These are phyloP conservation scores for Epirrhoe alternata DNA, from an alignment of 2,888 invertebrate genomes.

Conservation along the genomic window DNA sequence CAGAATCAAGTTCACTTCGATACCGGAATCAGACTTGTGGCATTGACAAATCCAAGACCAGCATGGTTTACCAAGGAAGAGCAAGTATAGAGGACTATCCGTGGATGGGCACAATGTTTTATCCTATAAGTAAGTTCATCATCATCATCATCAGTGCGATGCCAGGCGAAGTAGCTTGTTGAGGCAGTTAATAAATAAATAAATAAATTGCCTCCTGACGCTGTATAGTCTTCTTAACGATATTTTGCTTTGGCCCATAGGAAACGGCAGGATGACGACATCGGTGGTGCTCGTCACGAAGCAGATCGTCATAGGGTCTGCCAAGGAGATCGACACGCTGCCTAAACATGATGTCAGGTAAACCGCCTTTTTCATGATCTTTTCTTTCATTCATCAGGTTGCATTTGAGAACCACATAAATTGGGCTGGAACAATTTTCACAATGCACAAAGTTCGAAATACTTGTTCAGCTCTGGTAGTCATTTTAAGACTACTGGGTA, in stretches of 20 bases:
- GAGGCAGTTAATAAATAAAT: no score
- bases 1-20: constrained; percentile 1
- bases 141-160: no score
- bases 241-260: constrained; percentile 30
- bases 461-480: no score
- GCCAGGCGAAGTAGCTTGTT: no score
- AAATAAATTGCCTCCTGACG: no score
- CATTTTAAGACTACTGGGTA: no score
- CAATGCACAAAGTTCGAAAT: no score
- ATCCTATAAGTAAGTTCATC: constrained; percentile 50
- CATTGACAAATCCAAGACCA: constrained; percentile 44
- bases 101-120: constrained; percentile 59
- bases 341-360: constrained; percentile 62
- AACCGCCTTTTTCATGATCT: no score
- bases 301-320: constrained; percentile 56
- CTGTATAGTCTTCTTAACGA: no score
- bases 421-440: no score
- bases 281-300: constrained; percentile 55
- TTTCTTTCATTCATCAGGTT: no score
- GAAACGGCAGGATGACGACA: constrained; percentile 41
- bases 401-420: no score
- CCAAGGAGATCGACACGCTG: constrained; percentile 57
- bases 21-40: constrained; percentile 48
- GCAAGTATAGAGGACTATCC: constrained; percentile 52
- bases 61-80: constrained; percentile 46